These are phyloP conservation scores for Bujurquina vittata DNA, from an alignment of 2,113 vertebrate genomes.

Conservation along the genomic window DNA sequence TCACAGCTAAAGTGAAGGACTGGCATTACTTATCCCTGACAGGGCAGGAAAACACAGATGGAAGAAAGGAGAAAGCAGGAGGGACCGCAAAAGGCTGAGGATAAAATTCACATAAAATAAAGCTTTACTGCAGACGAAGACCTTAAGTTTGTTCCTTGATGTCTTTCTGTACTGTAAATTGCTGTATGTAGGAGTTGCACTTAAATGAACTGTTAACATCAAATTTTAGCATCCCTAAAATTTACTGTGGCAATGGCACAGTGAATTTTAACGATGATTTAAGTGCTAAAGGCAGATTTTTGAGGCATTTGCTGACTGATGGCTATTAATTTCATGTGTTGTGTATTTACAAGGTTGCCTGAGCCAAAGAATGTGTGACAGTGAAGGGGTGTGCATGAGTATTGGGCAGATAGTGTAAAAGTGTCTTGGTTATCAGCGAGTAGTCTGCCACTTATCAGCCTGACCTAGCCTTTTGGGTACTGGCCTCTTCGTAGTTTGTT, in stretches of 20 bases:
- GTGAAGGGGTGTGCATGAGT: not conserved
- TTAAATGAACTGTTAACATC: not conserved
- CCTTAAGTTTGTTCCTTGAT: not conserved
- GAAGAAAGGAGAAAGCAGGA: not conserved
- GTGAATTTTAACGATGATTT: not conserved
- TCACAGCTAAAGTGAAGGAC: slow-evolving; percentile 12
- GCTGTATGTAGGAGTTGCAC: not conserved
- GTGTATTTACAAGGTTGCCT: not conserved
- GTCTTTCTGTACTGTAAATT: not conserved
- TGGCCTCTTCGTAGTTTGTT: not conserved
- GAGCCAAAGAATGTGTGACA: not conserved
- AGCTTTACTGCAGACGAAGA: not conserved
- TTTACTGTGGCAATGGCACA: not conserved
- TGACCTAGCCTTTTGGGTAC: not conserved
- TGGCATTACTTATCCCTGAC: slow-evolving; percentile 11
- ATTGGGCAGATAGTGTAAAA: not conserved
- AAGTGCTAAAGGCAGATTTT: not conserved
- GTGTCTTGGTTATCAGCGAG: slow-evolving; percentile 30
- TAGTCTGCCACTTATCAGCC: slow-evolving; percentile 36
- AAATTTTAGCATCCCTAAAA: not conserved
- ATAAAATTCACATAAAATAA: not conserved
- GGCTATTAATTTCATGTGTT: slow-evolving; percentile 10
- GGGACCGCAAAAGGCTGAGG: not conserved
- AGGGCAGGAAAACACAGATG: not conserved
- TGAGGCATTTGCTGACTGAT: not conserved